phyloP scores from a whole-genome alignment of 2,113 vertebrate genomes.

The Spea bombifrons region DNA sequence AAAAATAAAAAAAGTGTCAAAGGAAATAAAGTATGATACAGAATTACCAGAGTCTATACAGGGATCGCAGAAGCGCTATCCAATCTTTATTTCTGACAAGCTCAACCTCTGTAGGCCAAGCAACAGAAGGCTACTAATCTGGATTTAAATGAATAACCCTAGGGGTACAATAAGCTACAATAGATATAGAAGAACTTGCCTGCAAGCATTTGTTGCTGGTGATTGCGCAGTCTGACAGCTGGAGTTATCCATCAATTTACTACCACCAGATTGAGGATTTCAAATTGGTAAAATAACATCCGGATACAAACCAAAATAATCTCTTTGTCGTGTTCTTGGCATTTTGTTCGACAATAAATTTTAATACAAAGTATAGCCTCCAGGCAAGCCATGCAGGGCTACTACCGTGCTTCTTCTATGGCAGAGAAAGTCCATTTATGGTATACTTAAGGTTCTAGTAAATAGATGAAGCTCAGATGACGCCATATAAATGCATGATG shows the following conservation, averaged over 20 bases:
- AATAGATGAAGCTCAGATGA: slow-evolving; percentile 4
- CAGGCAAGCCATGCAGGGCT: slow-evolving; percentile 11
- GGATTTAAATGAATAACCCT: slow-evolving; percentile 29
- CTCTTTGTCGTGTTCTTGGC: neutral
- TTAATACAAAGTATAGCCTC: slow-evolving; percentile 24
- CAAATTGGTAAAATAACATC: slow-evolving; percentile 39
- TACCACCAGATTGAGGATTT: slow-evolving; percentile 21
- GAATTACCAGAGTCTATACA: slow-evolving; percentile 19
- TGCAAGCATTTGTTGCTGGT: slow-evolving; percentile 23
- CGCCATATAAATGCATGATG: slow-evolving; percentile 13
- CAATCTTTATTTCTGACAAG: slow-evolving; percentile 19
- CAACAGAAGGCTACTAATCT: slow-evolving; percentile 41
- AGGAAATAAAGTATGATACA: slow-evolving; percentile 33
- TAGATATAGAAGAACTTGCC: slow-evolving; percentile 23
- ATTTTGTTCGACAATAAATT: slow-evolving; percentile 29
- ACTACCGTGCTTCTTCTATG: neutral
- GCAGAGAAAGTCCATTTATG: slow-evolving; percentile 16
- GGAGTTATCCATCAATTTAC: slow-evolving; percentile 17
- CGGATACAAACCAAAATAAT: slow-evolving; percentile 38
- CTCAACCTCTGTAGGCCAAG: slow-evolving; percentile 21
- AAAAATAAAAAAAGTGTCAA: slow-evolving; percentile 11
- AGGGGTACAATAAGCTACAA: slow-evolving; percentile 12
- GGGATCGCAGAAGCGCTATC: slow-evolving; percentile 9
- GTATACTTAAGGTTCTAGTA: slow-evolving; percentile 9
- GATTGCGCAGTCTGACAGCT: slow-evolving; percentile 37